phyloP scores from a whole-genome alignment of 1,140 invertebrate species.

The Acromyrmex heyeri region DNA sequence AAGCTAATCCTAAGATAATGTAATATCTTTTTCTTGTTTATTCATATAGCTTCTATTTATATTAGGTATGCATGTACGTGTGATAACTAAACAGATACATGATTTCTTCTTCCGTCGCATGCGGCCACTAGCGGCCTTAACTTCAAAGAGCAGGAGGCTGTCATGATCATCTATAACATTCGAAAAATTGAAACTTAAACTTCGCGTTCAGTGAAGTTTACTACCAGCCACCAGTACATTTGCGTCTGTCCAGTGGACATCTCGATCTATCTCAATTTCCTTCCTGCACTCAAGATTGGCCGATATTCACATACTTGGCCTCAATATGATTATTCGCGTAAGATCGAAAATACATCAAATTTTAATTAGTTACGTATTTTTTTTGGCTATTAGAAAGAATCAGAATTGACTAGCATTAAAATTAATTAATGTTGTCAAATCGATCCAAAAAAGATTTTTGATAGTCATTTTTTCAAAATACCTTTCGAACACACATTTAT shows the following conservation, averaged over 20 bases:
- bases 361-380: neutral
- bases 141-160: slow-evolving; percentile 85
- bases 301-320: neutral
- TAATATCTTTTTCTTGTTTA: slow-evolving; percentile 81
- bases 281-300: neutral
- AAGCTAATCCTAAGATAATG: slow-evolving; percentile 86
- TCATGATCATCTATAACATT: slow-evolving; percentile 30
- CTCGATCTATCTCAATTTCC: neutral
- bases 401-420: neutral
- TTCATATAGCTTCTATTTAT: slow-evolving; percentile 85
- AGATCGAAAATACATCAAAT: neutral
- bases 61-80: slow-evolving; percentile 85
- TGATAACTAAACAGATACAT: slow-evolving; percentile 86
- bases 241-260: neutral
- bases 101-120: slow-evolving; percentile 74
- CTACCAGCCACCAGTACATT: slow-evolving; percentile 38
- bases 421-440: neutral
- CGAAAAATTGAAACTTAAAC: neutral
- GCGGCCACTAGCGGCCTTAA: slow-evolving; percentile 74
- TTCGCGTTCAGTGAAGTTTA: neutral
- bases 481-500: neutral
- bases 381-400: neutral
- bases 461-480: neutral
- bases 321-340: neutral
- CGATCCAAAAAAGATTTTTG: neutral